Percentiles rank a stretch among this genome's conserved stretches.
These are phyloP conservation scores for Galbula dea DNA, from an alignment of 2,113 vertebrate genomes.

Conservation along the genomic window DNA sequence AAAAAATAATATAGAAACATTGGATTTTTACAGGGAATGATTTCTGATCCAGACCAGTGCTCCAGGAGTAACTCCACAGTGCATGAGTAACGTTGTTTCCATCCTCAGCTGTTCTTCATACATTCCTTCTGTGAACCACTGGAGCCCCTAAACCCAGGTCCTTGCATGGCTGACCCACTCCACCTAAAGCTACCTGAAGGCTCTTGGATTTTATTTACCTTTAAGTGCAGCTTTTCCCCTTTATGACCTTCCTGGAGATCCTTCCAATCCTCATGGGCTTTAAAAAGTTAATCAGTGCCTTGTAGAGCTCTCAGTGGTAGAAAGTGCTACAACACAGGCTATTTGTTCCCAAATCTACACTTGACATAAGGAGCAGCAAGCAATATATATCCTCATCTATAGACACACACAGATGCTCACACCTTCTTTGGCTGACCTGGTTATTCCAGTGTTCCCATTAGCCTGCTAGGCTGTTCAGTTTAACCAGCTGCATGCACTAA, in stretches of 20 bases:
- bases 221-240: not conserved
- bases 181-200: not conserved
- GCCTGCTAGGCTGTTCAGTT: conserved; percentile 11
- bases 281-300: conserved; percentile 33
- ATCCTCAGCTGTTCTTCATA: not conserved
- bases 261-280: not conserved
- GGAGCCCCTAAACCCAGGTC: not conserved
- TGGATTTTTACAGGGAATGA: not conserved
- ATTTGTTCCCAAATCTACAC: conserved; percentile 25
- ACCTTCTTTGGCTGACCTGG: conserved; percentile 30
- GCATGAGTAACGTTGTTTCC: not conserved
- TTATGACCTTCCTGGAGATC: not conserved
- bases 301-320: not conserved
- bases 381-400: not conserved
- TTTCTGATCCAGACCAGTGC: not conserved
- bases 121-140: not conserved
- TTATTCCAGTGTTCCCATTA: conserved; percentile 32
- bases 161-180: rapidly evolving
- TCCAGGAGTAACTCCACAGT: not conserved
- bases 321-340: not conserved
- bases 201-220: not conserved
- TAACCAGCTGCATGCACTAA: conserved; percentile 57
- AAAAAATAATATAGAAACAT: not conserved
- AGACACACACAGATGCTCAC: not conserved
- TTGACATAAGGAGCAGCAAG: not conserved